A percentile compares a stretch with the other conserved stretches of the same genome.
phyloP scores from a whole-genome alignment of 2,888 invertebrate species.

The Drosophila borealis region DNA sequence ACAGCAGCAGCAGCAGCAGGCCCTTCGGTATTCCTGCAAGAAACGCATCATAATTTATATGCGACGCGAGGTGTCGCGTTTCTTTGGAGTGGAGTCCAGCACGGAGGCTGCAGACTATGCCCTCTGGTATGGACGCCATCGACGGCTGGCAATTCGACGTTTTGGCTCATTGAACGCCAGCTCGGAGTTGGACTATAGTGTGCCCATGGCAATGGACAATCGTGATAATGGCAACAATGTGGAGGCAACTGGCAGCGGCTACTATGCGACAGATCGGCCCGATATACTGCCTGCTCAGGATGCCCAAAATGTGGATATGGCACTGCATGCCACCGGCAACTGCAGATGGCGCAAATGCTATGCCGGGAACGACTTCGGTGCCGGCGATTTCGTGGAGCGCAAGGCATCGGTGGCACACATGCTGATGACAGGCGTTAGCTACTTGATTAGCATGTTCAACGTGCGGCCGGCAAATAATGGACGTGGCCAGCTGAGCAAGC shows the following conservation, averaged over 20 bases:
- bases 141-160: slow-evolving; percentile 83
- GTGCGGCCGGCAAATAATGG: slow-evolving; percentile 74
- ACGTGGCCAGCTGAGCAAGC: slow-evolving; percentile 13
- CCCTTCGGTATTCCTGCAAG: slow-evolving; percentile 73
- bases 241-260: neutral
- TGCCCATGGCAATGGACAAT: slow-evolving; percentile 9
- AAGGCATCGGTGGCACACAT: slow-evolving; percentile 83
- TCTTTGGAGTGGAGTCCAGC: slow-evolving; percentile 83
- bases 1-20: slow-evolving; percentile 31
- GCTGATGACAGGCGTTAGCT: slow-evolving; percentile 82
- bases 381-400: slow-evolving; percentile 84
- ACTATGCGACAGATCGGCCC: slow-evolving; percentile 79
- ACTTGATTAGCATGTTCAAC: slow-evolving; percentile 86
- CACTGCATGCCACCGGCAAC: slow-evolving; percentile 1
- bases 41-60: slow-evolving; percentile 83
- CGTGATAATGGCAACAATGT: slow-evolving; percentile 1
- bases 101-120: slow-evolving; percentile 81
- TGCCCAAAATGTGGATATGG: slow-evolving; percentile 63
- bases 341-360: slow-evolving; percentile 34
- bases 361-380: slow-evolving; percentile 63
- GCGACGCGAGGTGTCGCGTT: slow-evolving; percentile 81
- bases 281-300: slow-evolving; percentile 84
- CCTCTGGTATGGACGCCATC: slow-evolving; percentile 84
- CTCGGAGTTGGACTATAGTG: slow-evolving; percentile 47
- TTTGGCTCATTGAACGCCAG: slow-evolving; percentile 68